phyloP scores from a whole-genome alignment of 2,113 vertebrate genomes.

The Leptosomus discolor region DNA sequence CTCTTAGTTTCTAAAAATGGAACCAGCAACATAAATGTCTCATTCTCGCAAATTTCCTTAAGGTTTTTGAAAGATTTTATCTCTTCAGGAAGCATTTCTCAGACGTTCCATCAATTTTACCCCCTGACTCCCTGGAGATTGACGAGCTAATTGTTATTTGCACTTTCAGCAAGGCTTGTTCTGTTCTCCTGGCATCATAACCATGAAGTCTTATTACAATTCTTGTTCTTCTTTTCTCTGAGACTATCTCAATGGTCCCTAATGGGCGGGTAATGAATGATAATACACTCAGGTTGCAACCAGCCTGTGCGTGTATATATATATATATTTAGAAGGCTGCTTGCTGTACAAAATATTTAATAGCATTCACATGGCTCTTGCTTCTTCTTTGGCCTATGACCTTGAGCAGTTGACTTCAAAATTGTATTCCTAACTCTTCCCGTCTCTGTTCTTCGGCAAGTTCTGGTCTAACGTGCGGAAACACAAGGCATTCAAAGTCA shows the following conservation, averaged over 20 bases:
- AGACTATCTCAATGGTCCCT: neutral
- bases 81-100: neutral
- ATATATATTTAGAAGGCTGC: constrained; percentile 11
- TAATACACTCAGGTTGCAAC: constrained; percentile 6
- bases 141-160: constrained; percentile 49
- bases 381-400: neutral
- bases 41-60: constrained; percentile 6
- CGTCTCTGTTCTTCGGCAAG: neutral
- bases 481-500: neutral
- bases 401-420: neutral
- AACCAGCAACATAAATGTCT: neutral
- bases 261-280: neutral
- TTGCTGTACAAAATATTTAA: constrained; percentile 1
- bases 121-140: neutral
- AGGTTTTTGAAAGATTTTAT: neutral
- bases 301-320: neutral
- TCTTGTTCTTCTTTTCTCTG: neutral
- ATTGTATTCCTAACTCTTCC: neutral
- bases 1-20: neutral
- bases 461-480: neutral
- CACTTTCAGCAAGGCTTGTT: constrained; percentile 16
- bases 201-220: constrained; percentile 6
- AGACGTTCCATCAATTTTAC: neutral
- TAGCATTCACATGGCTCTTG: neutral
- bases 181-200: neutral